These are phyloP conservation scores for Boulengeromyrus knoepffleri DNA, from an alignment of 2,113 vertebrate genomes.

Conservation along the genomic window DNA sequence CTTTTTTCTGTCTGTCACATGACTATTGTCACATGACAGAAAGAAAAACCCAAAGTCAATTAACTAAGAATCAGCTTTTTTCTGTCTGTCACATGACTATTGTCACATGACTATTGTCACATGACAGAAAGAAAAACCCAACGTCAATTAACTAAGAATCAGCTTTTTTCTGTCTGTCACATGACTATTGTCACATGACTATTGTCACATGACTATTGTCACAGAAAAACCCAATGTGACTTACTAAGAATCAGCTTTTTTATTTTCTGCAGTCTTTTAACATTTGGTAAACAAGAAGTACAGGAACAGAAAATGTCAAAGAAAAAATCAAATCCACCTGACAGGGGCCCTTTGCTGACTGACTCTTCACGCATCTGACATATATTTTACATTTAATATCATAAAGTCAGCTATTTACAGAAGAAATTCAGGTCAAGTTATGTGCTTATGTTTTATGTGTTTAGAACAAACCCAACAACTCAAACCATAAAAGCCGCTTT, in stretches of 20 bases:
- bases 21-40: too few species aligned
- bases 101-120: too few species aligned
- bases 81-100: too few species aligned
- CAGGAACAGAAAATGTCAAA: not conserved
- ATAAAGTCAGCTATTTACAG: not conserved
- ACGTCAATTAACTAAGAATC: too few species aligned
- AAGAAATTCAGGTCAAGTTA: not conserved
- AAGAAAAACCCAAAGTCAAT: too few species aligned
- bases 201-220: too few species aligned
- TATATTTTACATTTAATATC: not conserved
- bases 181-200: too few species aligned
- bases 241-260: not conserved
- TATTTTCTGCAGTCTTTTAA: not conserved
- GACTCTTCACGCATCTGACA: not conserved
- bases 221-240: not conserved
- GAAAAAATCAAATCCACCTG: not conserved
- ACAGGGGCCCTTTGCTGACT: not conserved
- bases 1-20: not conserved
- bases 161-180: too few species aligned
- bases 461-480: not conserved
- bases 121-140: too few species aligned
- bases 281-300: not conserved
- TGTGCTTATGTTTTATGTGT: not conserved
- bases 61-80: too few species aligned
- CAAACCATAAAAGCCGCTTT: slow-evolving; percentile 47